phyloP scores from a whole-genome alignment of 2,888 invertebrate genomes.

The Agonopterix heracliana region DNA sequence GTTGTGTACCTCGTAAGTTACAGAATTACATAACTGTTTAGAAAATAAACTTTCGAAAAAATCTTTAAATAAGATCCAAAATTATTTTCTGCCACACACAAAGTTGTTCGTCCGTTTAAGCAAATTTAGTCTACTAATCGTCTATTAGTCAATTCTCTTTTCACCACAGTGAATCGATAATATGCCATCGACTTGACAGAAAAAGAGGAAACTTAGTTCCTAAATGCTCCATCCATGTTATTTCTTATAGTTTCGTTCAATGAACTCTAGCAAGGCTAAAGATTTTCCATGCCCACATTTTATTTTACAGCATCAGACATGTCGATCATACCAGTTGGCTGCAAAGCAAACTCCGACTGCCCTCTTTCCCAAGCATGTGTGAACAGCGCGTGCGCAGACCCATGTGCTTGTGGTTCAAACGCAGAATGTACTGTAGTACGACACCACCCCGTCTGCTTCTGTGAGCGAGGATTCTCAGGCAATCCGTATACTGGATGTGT shows the following conservation, averaged over 20 bases:
- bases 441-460: slow-evolving; percentile 91
- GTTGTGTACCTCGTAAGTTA: slow-evolving; percentile 87
- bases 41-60: neutral
- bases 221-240: no score
- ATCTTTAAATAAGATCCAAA: neutral
- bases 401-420: slow-evolving; percentile 90
- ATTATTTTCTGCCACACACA: neutral
- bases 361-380: slow-evolving; percentile 88
- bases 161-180: no score
- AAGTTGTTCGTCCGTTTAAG: neutral
- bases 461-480: slow-evolving; percentile 88
- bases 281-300: no score
- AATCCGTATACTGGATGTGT: slow-evolving; percentile 89
- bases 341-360: slow-evolving; percentile 88
- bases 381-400: slow-evolving; percentile 86
- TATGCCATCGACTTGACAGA: no score
- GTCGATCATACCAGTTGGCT: slow-evolving; percentile 78
- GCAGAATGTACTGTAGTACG: slow-evolving; percentile 88
- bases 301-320: slow-evolving; percentile 67
- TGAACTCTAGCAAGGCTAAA: no score
- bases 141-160: no score
- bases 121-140: neutral
- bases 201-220: no score
- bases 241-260: no score
- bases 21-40: neutral